phyloP scores from a whole-genome alignment of 2,888 invertebrate genomes.

The Rotaria magnacalcarata region DNA sequence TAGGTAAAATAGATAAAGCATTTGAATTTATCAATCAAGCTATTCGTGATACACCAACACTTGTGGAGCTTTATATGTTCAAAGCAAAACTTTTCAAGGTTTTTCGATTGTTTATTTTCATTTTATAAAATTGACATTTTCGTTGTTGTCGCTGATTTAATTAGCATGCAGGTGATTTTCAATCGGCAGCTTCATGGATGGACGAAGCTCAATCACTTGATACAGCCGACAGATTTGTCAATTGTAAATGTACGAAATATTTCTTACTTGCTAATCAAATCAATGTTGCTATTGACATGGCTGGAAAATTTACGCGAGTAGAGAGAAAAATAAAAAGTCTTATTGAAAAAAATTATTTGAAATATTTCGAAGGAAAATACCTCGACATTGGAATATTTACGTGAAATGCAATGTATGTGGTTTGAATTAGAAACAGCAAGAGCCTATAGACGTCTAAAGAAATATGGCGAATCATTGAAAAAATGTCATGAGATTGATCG shows the following conservation, averaged over 20 bases:
- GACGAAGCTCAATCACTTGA: conserved; percentile 96
- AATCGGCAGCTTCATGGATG: conserved; percentile 81
- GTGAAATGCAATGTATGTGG: conserved; percentile 99
- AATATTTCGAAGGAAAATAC: conserved; percentile 67
- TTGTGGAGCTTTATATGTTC: conserved; percentile 91
- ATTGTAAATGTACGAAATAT: conserved; percentile 97
- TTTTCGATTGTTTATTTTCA: background rate
- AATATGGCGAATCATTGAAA: conserved; percentile 89
- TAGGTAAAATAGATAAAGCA: conserved; percentile 76
- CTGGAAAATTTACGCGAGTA: conserved; percentile 94
- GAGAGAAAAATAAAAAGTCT: conserved; percentile 46
- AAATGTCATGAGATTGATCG: conserved; percentile 97
- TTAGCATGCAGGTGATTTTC: conserved; percentile 80
- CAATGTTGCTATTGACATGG: conserved; percentile 89
- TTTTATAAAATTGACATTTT: too few species aligned
- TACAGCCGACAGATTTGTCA: conserved; percentile 96
- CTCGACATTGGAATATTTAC: conserved; percentile 89
- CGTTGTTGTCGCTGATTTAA: background rate
- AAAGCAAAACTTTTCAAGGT: conserved; percentile 90
- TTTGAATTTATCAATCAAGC: conserved; percentile 83
- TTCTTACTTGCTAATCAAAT: conserved; percentile 87
- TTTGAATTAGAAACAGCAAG: conserved; percentile 94
- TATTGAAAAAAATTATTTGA: too few species aligned
- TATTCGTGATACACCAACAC: conserved; percentile 94
- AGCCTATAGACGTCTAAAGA: conserved; percentile 78